Conservation (phyloP, 1,140 invertebrate genomes). For the Xylocopa sonorina region DNA sequence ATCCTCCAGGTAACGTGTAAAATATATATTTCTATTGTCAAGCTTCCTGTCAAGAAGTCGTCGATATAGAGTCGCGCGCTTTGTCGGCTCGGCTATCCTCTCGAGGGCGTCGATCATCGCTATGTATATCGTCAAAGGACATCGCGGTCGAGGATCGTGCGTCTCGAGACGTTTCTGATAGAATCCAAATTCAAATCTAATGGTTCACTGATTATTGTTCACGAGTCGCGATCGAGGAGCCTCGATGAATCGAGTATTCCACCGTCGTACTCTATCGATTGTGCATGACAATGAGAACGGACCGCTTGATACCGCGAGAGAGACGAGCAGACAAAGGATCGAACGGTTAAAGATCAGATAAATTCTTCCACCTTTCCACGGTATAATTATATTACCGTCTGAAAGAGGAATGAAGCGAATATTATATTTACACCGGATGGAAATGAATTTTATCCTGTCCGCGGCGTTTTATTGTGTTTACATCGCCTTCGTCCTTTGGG, state of each 20-base stretch:
- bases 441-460: too few species aligned
- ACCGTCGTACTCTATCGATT: not conserved
- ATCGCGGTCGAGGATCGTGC: not conserved
- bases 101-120: constrained; percentile 24
- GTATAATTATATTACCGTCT: too few species aligned
- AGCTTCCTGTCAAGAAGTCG: not conserved
- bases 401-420: too few species aligned
- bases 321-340: not conserved
- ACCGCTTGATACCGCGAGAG: not conserved
- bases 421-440: too few species aligned
- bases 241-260: constrained; percentile 11
- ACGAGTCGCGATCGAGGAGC: not conserved
- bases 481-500: too few species aligned
- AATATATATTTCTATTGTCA: too few species aligned
- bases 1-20: too few species aligned
- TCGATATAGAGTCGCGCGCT: not conserved
- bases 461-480: too few species aligned
- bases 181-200: constrained; percentile 27
- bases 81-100: not conserved
- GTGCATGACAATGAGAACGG: constrained; percentile 1
- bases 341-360: not conserved
- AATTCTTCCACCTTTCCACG: too few species aligned
- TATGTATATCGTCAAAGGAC: not conserved
- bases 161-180: constrained; percentile 20
- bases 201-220: constrained; percentile 31